A percentile compares a stretch with the other conserved stretches of the same genome.
Evolutionary conservation across 2,888 invertebrate genomes (phyloP).

Genomic region (Serripes groenlandicus): DNA sequence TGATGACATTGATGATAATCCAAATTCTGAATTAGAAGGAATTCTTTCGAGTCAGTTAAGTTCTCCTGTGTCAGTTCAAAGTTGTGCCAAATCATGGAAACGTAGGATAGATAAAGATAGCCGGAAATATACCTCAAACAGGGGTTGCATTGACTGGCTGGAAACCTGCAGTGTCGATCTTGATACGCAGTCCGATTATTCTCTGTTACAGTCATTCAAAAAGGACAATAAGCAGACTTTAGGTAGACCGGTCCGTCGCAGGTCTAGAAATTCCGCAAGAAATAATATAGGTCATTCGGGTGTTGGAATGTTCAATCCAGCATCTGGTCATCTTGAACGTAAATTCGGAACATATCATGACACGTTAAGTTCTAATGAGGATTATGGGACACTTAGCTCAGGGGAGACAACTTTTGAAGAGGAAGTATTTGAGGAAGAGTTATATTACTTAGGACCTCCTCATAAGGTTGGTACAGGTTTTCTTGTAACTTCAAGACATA

Average conservation of each 20-base stretch:
- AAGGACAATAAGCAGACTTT: neutral
- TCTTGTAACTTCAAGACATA: no score
- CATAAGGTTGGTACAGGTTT: constrained; percentile 9
- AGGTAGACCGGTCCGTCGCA: neutral
- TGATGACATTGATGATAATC: constrained; percentile 2
- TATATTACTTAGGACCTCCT: constrained; percentile 60
- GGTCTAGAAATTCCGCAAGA: neutral
- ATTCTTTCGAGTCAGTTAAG: constrained; percentile 20
- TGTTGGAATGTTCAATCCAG: constrained; percentile 51
- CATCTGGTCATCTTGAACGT: constrained; percentile 50
- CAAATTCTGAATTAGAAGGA: constrained; percentile 17
- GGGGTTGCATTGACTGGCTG: constrained; percentile 62
- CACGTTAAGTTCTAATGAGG: constrained; percentile 49
- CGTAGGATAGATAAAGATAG: constrained; percentile 30
- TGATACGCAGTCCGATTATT: constrained; percentile 5
- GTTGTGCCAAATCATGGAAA: constrained; percentile 41
- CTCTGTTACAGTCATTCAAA: constrained; percentile 14
- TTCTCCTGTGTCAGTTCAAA: constrained; percentile 11
- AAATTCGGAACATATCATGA: constrained; percentile 59
- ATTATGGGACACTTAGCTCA: constrained; percentile 28
- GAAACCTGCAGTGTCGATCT: constrained; percentile 36
- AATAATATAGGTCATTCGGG: constrained; percentile 2
- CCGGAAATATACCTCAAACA: constrained; percentile 41
- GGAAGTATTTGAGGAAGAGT: constrained; percentile 66
- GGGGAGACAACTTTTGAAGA: constrained; percentile 61